Base-by-base conservation (phyloP, 2,113 vertebrate genomes). In the Chamaetylas fuelleborni region DNA sequence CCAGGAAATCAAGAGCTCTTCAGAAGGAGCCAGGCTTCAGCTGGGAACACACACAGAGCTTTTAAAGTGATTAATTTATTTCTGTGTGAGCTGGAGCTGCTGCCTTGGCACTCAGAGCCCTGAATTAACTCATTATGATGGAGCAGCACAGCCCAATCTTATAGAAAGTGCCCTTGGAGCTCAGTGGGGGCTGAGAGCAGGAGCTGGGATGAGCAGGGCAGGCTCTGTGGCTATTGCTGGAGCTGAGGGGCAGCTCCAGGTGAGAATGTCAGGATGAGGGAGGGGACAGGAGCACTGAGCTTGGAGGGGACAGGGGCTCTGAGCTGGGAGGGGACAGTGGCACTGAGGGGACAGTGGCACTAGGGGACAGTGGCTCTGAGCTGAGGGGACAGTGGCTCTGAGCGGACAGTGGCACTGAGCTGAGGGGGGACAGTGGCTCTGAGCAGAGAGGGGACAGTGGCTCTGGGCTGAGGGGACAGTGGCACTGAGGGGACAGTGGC, bases 1-100 rank as follows among this genome's bases (percentile, higher is more conserved):
- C 64, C 54, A 42, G 48, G 62, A 86, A 93, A 93, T 95, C 83
- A 92, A 73, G 95, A 90, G 94, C 94, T 90, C 83, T 93, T 97
- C 90, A 96, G 79, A 83, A n/a, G 0, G 45, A 95, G 92, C 88
- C 92, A 94, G 56, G 20, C 79, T 13, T 65, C 88, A 65, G 76
- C 88, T 95, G 93, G 86, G 38, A 92, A 2, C 38, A 25, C 7
- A 17, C 80, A 64, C 6, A 18, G 71, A 83, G 91, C 83, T 73
- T 85, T 45, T 38, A 51, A 81, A 70, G 45, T 19, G 51, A 64
- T 74, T 86, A 26, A 71, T 74, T 80, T n/a, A 54, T 66, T 91
- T 73, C 66, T 50, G 43, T 54, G 18, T 34, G 51, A 89, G 69
- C 84, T 43, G 65, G 34, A n/a, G 80, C 92, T 71, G 56, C 51